Conservation (phyloP, 2,888 invertebrate genomes). For the Ypsolopha sequella region DNA sequence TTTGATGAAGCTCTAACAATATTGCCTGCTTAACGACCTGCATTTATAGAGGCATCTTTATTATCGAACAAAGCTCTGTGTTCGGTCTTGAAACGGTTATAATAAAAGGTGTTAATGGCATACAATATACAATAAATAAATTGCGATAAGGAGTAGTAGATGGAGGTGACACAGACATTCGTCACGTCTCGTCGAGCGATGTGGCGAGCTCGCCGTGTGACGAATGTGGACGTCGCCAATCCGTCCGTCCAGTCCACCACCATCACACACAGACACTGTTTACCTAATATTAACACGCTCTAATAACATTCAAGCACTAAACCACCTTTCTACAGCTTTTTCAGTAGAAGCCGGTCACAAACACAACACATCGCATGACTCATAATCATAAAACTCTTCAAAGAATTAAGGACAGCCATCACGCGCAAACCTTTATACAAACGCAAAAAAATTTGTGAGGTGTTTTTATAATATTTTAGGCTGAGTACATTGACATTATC, state of each 20-base stretch:
- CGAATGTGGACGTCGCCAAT: not conserved
- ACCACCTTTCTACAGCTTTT: not conserved
- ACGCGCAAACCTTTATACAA: too few relatives aligned
- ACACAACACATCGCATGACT: not conserved
- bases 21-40: too few relatives aligned
- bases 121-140: not conserved
- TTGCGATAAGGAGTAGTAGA: not conserved
- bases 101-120: not conserved
- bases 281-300: not conserved
- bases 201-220: not conserved
- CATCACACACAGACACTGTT: not conserved
- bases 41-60: too few relatives aligned
- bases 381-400: constrained; percentile 4
- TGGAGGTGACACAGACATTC: not conserved
- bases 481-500: too few relatives aligned
- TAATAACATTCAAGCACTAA: not conserved
- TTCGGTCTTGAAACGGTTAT: too few relatives aligned
- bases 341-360: too few relatives aligned
- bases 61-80: too few relatives aligned
- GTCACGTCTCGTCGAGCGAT: not conserved
- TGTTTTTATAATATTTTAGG: too few relatives aligned
- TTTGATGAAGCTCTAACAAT: too few relatives aligned
- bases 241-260: not conserved
- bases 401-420: too few relatives aligned
- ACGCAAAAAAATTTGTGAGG: too few relatives aligned